Evolutionary conservation across 2,113 vertebrate species (phyloP), one percentile per base, ranked within the genome.

Genomic region (Barbus barbus): DNA sequence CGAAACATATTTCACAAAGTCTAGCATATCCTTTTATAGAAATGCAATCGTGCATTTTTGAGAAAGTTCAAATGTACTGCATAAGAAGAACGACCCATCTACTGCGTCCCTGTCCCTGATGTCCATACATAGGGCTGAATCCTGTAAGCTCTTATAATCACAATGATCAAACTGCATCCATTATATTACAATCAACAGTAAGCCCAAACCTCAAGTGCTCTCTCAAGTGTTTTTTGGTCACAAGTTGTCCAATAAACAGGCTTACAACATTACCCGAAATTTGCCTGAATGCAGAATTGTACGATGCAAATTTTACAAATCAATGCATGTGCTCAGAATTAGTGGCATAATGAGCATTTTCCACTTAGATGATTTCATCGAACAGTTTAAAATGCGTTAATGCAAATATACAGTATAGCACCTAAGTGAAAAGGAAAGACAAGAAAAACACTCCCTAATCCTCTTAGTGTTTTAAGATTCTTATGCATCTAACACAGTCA

Each of bases 41-140:
- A 77, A 56, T 31, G 8, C 28, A 76, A 53, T n/a, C 12, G 46
- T 46, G 26, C 9, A 3, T 56, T 31, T 51, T 44, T 31, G 36
- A n/a, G n/a, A n/a, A n/a, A n/a, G n/a, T n/a, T n/a, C n/a, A 36
- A 28, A 48, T 26, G 24, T 51, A 18, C 24, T 75, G 44, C 72
- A 5, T 26, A 56, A 53, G 13, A 33, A 13, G 56, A 60, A 63
- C 63, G 38, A 79, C 77, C 77, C 77, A 61, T 58, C 13, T 20
- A 13, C 82, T 63, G 77, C 69, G 41, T 41, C 24, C 61, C 67
- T 53, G 61, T 84, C 58, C 78, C 63, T 84, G 82, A 74, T 85
- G 36, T 79, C 74, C 71, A 63, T n/a, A 38, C 58, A 63, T 26
- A 78, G 79, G 67, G 65, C 84, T 85, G 79, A 72, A 83, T 81